Percentiles rank a stretch among this genome's conserved stretches.
Conservation (phyloP, 2,113 vertebrate genomes). For the Hippolais icterina region DNA sequence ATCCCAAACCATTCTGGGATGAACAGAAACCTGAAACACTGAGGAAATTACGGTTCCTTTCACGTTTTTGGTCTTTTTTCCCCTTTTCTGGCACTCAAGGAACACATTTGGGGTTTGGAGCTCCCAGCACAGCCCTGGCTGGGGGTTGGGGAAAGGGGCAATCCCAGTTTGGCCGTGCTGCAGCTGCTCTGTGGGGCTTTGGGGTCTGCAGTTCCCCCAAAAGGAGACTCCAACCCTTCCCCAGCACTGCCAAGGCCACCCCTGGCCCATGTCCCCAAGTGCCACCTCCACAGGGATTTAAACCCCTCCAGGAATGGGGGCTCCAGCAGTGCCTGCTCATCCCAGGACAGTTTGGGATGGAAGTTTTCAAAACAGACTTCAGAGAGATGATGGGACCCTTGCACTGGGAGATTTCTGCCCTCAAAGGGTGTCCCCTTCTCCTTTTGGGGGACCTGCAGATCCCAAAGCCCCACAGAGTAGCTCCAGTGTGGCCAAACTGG, state of each 20-base stretch:
- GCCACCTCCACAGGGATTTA: too few relatives aligned
- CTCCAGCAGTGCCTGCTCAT: too few relatives aligned
- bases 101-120: neutral
- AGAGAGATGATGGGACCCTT: neutral
- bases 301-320: too few relatives aligned
- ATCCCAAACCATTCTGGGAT: neutral
- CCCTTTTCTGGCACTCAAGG: too few relatives aligned
- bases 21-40: neutral
- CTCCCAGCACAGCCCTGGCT: rapidly evolving
- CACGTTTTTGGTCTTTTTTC: too few relatives aligned
- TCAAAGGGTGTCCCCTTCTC: neutral
- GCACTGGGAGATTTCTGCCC: neutral
- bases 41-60: too few relatives aligned
- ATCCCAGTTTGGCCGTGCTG: neutral
- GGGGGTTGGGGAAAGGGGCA: neutral
- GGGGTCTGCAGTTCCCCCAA: rapidly evolving
- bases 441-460: neutral
- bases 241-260: too few relatives aligned
- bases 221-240: neutral
- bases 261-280: too few relatives aligned
- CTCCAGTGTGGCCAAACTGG: neutral
- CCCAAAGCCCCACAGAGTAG: rapidly evolving
- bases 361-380: neutral
- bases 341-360: too few relatives aligned
- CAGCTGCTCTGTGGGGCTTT: neutral